phyloP scores from a whole-genome alignment of 2,888 invertebrate species.

The Parnassius smintheus region DNA sequence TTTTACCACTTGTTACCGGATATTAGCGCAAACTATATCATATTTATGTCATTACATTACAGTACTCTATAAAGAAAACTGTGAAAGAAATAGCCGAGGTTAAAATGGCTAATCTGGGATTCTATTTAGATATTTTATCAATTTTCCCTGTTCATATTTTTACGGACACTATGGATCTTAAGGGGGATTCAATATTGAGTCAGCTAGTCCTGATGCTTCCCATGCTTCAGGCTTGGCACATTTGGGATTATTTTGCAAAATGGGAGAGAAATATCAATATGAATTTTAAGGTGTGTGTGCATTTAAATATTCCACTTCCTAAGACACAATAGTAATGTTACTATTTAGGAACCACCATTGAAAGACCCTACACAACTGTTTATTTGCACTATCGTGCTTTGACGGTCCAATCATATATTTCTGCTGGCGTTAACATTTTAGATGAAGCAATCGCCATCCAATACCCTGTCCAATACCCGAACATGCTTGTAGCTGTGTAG shows the following conservation, averaged over 20 bases:
- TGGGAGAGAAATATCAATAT: constrained; percentile 59
- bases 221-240: constrained; percentile 68
- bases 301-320: neutral
- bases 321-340: too few species aligned
- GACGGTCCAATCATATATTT: too few species aligned
- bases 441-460: too few species aligned
- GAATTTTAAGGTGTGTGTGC: constrained; percentile 52
- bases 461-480: too few species aligned
- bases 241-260: constrained; percentile 61
- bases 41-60: constrained; percentile 29
- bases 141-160: constrained; percentile 69
- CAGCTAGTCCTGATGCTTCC: constrained; percentile 60
- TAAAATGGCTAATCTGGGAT: constrained; percentile 66
- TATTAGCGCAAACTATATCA: too few species aligned
- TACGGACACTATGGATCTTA: constrained; percentile 60
- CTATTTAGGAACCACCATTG: too few species aligned
- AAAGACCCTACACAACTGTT: too few species aligned
- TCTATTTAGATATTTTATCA: constrained; percentile 69
- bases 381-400: too few species aligned
- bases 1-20: too few species aligned
- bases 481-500: too few species aligned
- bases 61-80: constrained; percentile 62
- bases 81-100: constrained; percentile 68
- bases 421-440: too few species aligned
- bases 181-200: constrained; percentile 47